Evolutionary conservation across 2,888 invertebrate species (phyloP).

Genomic region (Euplexia lucipara): DNA sequence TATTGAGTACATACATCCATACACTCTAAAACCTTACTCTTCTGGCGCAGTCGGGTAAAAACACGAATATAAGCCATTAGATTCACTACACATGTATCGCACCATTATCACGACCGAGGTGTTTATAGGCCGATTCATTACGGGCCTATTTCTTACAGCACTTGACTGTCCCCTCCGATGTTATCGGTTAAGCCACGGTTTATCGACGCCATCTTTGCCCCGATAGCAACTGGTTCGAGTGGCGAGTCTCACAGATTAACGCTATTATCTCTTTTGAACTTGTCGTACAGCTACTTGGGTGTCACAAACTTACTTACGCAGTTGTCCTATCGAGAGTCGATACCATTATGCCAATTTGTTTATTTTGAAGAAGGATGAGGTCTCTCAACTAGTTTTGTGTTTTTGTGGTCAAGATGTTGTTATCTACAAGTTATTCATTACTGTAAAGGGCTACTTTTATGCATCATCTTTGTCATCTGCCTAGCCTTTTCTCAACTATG

Average conservation of each 20-base stretch:
- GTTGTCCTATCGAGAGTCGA: slow-evolving; percentile 58
- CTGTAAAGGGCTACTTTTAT: neutral
- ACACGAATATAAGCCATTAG: neutral
- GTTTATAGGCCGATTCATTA: slow-evolving; percentile 56
- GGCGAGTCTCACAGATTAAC: slow-evolving; percentile 80
- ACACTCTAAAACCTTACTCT: no score
- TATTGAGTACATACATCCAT: no score
- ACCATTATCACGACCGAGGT: slow-evolving; percentile 27
- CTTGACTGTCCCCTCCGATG: slow-evolving; percentile 66
- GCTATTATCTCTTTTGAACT: slow-evolving; percentile 81
- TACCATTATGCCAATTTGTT: slow-evolving; percentile 59
- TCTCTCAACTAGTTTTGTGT: neutral
- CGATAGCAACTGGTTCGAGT: slow-evolving; percentile 72
- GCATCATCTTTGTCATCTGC: no score
- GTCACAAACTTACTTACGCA: slow-evolving; percentile 73
- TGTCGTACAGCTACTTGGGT: slow-evolving; percentile 78
- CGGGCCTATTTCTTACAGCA: slow-evolving; percentile 65
- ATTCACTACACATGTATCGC: slow-evolving; percentile 7
- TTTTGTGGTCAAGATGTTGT: neutral
- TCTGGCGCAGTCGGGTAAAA: no score
- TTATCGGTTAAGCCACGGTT: slow-evolving; percentile 80
- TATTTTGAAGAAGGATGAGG: slow-evolving; percentile 17
- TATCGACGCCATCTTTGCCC: slow-evolving; percentile 79
- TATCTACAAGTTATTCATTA: neutral
- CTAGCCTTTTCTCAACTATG: no score